A percentile compares a stretch with the other conserved stretches of the same genome.
Conservation (phyloP, 1,140 invertebrate species). For the Pygmarrhopalites habei region DNA sequence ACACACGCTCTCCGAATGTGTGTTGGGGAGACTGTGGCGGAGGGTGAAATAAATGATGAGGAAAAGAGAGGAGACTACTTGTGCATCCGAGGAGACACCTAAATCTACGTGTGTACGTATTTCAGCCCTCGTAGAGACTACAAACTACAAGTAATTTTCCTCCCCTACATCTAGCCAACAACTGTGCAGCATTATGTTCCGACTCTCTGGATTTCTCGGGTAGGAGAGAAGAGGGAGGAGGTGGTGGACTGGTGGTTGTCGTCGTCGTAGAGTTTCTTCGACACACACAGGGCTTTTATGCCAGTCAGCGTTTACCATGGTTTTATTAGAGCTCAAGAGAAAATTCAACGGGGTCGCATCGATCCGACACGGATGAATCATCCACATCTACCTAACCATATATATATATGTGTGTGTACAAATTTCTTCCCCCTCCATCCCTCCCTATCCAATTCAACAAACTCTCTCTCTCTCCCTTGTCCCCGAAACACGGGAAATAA, state of each 20-base stretch:
- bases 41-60: background rate
- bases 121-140: too few species aligned
- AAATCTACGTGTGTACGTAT: too few species aligned
- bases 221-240: too few species aligned
- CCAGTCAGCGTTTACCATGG: background rate
- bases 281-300: background rate
- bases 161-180: background rate
- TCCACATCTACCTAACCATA: conserved; percentile 5
- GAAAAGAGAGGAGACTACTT: too few species aligned
- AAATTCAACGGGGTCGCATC: conserved; percentile 16
- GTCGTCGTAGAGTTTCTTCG: background rate
- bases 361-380: conserved; percentile 32
- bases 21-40: background rate
- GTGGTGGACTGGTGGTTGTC: background rate
- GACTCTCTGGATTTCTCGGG: background rate
- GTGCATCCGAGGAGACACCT: too few species aligned
- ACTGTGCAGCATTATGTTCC: background rate
- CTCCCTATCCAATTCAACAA: background rate
- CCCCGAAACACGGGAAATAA: background rate
- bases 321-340: background rate
- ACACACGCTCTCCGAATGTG: background rate
- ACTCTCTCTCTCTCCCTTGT: background rate
- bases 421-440: too few species aligned
- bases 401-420: too few species aligned
- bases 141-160: conserved; percentile 11